Evolutionary conservation across 1,140 invertebrate species (phyloP).

Genomic region (Pomacea maculata): DNA sequence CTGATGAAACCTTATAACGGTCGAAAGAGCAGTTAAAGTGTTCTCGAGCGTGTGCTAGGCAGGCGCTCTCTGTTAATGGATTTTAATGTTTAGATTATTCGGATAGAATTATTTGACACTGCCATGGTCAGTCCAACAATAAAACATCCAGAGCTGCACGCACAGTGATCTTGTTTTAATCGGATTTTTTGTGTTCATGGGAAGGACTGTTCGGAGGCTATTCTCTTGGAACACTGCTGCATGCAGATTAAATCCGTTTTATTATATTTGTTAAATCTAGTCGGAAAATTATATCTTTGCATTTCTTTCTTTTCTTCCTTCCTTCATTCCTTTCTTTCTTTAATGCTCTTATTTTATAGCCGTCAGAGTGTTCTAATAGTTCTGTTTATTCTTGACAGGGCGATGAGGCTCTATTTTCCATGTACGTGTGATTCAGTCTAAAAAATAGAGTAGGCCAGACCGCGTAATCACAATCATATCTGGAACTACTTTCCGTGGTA

Average conservation of each 20-base stretch:
- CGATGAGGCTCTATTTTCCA: not conserved
- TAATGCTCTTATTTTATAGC: not conserved
- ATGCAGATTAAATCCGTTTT: not conserved
- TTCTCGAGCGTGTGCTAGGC: too few relatives aligned
- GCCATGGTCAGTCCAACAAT: too few relatives aligned
- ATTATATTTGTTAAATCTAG: not conserved
- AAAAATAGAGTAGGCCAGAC: too few relatives aligned
- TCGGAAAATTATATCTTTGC: not conserved
- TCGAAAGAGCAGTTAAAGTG: not conserved
- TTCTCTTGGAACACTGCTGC: not conserved
- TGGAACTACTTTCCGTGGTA: not conserved
- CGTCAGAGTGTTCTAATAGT: not conserved
- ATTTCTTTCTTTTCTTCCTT: not conserved
- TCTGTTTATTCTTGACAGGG: not conserved
- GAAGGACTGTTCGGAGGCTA: not conserved
- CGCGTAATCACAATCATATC: not conserved
- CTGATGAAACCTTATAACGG: too few relatives aligned
- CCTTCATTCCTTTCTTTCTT: not conserved
- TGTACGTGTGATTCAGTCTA: not conserved
- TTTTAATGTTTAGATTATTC: too few relatives aligned
- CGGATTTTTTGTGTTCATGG: not conserved
- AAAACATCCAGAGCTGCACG: not conserved
- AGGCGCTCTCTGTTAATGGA: too few relatives aligned
- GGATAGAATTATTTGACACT: too few relatives aligned
- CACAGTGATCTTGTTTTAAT: not conserved